Evolutionary conservation across 35 echinoderm and acorn worm species (phyloP), one percentile per base, ranked within the genome.

Genomic region (Patiria miniata): DNA sequence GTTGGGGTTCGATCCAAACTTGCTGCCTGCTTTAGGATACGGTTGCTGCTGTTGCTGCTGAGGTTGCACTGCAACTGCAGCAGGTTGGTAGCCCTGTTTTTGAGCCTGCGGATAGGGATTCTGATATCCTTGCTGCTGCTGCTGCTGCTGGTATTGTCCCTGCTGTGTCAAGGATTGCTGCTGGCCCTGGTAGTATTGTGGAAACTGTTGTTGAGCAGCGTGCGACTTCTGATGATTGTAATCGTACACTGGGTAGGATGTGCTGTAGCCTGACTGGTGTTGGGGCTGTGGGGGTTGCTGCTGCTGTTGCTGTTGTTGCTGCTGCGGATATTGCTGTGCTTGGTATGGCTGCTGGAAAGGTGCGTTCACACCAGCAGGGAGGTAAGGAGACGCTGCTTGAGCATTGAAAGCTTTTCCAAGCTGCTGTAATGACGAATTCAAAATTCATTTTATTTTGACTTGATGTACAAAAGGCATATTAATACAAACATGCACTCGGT

Each of bases 271-370:
- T 36, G 53, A 23, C 28, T 81, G 77, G 14, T 47, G 69, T 39
- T 79, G 87, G 65, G 78, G 87, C 19, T 78, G 58, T 44, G 53
- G 87, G 18, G 44, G 69, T 85, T 87, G 86, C 0, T 37, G 86
- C 1, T 2, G 37, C 39, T 80, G 78, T 18, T 38, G 87, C 54
- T 61, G 86, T 14, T 88, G 86, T 34, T 82, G 87, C 78, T 80
- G 86, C 37, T 55, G 86, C 33, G 39, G 36, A 68, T 77, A 83
- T 57, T 51, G 59, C 40, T 83, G 68, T 34, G 65, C 68, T 37
- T 73, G 57, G 79, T 30, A 65, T 18, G 37, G 54, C 52, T 83
- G 88, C 33, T 61, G 59, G 21, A 73, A 65, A 1, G 61, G 55
- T 40, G 80, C 51, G 23, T 83, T 54, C 1, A 80, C 86, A 32